These are phyloP conservation scores for Anguilla japonica DNA, from an alignment of 2,113 vertebrate genomes.

Conservation along the genomic window DNA sequence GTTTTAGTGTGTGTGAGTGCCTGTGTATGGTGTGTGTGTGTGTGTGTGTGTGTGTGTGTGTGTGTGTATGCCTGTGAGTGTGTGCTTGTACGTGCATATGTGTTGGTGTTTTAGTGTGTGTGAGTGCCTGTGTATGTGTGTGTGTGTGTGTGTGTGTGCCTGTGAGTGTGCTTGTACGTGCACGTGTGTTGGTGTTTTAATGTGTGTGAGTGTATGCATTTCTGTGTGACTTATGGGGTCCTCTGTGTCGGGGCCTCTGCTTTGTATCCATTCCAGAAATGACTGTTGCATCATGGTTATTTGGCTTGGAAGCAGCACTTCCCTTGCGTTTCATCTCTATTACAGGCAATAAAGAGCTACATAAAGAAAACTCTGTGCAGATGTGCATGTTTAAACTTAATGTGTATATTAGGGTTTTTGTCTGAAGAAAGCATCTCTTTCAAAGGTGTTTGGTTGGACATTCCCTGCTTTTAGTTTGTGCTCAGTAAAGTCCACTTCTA, in stretches of 20 bases:
- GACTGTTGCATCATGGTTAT: background rate
- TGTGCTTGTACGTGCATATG: background rate
- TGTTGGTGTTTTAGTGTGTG: background rate
- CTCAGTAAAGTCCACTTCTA: background rate
- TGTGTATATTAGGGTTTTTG: background rate
- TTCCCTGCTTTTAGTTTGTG: background rate
- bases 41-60: background rate
- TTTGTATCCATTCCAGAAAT: slow-evolving; percentile 1
- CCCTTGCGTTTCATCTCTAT: background rate
- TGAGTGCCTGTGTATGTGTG: background rate
- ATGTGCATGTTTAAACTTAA: background rate
- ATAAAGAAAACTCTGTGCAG: background rate
- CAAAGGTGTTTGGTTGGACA: background rate
- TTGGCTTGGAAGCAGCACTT: background rate
- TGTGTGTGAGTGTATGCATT: background rate
- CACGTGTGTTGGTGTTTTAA: background rate
- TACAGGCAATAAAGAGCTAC: background rate
- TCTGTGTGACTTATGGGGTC: background rate
- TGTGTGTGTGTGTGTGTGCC: background rate
- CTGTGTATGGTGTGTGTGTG: background rate
- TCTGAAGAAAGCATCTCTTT: background rate
- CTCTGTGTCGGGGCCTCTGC: background rate
- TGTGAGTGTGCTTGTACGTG: background rate
- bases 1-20: background rate
- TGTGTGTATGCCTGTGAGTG: background rate